Conservation (phyloP, 1,140 invertebrate genomes). For the Drosophila jambulina region DNA sequence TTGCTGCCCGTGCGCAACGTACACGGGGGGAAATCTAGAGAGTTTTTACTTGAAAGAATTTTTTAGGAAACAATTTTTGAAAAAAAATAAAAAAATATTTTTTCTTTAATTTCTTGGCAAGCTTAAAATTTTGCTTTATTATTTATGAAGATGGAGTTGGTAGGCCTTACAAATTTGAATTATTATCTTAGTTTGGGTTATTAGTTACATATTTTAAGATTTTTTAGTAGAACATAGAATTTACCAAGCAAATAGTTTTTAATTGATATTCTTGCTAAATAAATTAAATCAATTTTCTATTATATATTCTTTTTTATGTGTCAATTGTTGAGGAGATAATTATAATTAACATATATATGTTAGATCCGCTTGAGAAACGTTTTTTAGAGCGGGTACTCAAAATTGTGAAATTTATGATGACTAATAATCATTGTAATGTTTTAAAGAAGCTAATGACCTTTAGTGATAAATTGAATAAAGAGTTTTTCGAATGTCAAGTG, state of each 20-base stretch:
- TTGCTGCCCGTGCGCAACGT: constrained; percentile 52
- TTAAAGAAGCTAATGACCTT: neutral
- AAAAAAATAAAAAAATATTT: no score
- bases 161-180: neutral
- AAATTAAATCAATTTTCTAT: no score
- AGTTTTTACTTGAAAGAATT: neutral
- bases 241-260: neutral
- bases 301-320: neutral
- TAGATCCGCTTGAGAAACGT: neutral
- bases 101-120: neutral
- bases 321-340: neutral
- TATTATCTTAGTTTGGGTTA: neutral
- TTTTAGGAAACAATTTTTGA: neutral
- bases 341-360: constrained; percentile 9
- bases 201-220: neutral
- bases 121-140: neutral
- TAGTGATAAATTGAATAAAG: neutral
- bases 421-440: neutral
- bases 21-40: neutral
- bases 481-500: neutral
- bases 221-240: neutral
- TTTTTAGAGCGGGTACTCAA: neutral
- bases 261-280: no score
- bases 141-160: neutral
- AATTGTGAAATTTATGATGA: constrained; percentile 7